These are phyloP conservation scores for Oncorhynchus gorbuscha DNA, from an alignment of 2,113 vertebrate genomes.

Conservation along the genomic window DNA sequence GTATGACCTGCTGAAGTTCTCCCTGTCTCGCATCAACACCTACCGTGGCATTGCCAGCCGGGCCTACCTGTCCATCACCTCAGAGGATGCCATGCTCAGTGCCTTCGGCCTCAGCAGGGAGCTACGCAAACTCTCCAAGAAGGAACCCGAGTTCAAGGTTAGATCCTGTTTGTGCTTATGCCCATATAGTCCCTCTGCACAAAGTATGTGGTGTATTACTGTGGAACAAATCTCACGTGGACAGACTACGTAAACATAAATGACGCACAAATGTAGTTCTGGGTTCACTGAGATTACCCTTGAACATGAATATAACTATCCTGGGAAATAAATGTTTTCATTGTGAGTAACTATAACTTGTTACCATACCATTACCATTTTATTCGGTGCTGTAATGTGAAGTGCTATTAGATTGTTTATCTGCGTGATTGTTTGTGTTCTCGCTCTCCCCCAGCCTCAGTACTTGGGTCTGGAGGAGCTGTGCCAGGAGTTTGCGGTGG, in stretches of 20 bases:
- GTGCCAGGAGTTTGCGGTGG: conserved; percentile 86
- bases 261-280: too few species aligned
- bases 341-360: too few species aligned
- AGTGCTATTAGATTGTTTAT: too few species aligned
- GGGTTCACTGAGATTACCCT: too few species aligned
- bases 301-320: too few species aligned
- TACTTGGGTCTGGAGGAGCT: conserved; percentile 82
- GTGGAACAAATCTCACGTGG: too few species aligned
- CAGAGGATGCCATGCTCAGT: conserved; percentile 83
- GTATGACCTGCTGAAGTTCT: conserved; percentile 90
- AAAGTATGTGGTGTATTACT: neutral
- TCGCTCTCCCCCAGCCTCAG: conserved; percentile 74
- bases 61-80: conserved; percentile 84
- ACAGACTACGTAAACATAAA: neutral
- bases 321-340: too few species aligned
- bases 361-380: too few species aligned
- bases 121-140: conserved; percentile 81
- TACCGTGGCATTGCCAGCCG: conserved; percentile 87
- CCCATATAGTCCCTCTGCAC: neutral
- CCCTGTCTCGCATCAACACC: conserved; percentile 89
- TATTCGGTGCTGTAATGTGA: too few species aligned
- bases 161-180: neutral
- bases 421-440: neutral
- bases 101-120: conserved; percentile 86
- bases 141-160: conserved; percentile 92